Conservation (phyloP, 2,797 vertebrate genomes). For the Trachops cirrhosus region DNA sequence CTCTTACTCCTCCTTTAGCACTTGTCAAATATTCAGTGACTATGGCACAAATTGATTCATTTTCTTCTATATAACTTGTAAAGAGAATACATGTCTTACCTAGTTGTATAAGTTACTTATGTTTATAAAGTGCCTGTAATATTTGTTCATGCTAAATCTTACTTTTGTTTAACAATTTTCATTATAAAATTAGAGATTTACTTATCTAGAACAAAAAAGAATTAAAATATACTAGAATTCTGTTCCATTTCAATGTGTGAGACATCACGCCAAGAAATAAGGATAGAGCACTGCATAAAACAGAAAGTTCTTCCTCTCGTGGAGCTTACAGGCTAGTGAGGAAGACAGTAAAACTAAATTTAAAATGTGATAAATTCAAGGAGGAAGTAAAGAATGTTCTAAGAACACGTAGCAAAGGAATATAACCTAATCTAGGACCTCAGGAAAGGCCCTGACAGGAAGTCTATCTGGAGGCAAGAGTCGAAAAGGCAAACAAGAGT, state of each 20-base stretch:
- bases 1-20: neutral
- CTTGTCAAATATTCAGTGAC: neutral
- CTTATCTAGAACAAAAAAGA: conserved; percentile 1
- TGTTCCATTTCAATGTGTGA: neutral
- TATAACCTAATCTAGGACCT: neutral
- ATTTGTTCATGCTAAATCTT: neutral
- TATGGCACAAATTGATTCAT: neutral
- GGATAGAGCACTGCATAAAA: neutral
- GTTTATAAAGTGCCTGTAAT: neutral
- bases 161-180: neutral
- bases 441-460: neutral
- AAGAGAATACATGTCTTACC: neutral
- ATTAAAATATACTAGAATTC: conserved; percentile 20
- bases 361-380: neutral
- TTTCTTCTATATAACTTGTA: neutral
- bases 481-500: neutral
- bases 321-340: neutral
- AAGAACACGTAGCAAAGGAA: neutral
- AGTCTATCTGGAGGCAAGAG: neutral
- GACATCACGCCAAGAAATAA: neutral
- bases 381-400: neutral
- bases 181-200: neutral
- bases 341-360: neutral
- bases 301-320: neutral
- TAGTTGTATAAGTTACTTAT: neutral